These are phyloP conservation scores for Cyrtonyx montezumae DNA, from an alignment of 2,113 vertebrate species.

Conservation along the genomic window DNA sequence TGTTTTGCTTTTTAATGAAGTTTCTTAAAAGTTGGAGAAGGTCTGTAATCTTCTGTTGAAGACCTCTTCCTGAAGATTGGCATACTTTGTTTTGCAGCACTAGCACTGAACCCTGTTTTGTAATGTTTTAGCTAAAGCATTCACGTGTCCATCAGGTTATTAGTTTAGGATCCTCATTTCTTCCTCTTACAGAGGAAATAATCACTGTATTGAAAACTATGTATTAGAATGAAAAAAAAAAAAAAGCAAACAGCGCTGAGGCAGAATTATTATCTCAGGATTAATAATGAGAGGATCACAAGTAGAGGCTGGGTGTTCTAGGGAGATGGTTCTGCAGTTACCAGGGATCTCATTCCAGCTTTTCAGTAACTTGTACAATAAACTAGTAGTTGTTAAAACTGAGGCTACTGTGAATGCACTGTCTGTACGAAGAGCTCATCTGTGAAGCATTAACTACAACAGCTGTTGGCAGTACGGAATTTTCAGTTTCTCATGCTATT, in stretches of 20 bases:
- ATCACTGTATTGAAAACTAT: not conserved
- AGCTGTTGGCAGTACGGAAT: not conserved
- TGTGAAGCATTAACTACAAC: not conserved
- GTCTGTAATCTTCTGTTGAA: not conserved
- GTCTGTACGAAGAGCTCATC: not conserved
- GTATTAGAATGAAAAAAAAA: not conserved
- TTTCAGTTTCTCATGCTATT: not conserved
- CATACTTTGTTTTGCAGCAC: fast-evolving
- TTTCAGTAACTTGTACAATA: not conserved
- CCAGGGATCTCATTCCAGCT: not conserved
- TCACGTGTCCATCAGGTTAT: not conserved
- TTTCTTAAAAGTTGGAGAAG: not conserved
- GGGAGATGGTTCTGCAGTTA: not conserved
- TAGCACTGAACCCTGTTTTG: not conserved
- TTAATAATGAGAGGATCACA: not conserved
- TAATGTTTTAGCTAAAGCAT: not conserved
- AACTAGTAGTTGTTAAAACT: not conserved
- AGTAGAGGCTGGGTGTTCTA: not conserved
- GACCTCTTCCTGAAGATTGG: not conserved
- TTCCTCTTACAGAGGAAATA: not conserved
- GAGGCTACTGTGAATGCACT: not conserved
- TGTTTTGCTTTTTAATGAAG: not conserved
- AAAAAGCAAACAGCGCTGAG: not conserved
- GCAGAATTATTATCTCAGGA: not conserved
- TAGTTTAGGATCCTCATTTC: not conserved